A percentile compares a stretch with the other conserved stretches of the same genome.
Evolutionary conservation across 2,797 vertebrate genomes (phyloP).

Genomic region (Argentina silus): DNA sequence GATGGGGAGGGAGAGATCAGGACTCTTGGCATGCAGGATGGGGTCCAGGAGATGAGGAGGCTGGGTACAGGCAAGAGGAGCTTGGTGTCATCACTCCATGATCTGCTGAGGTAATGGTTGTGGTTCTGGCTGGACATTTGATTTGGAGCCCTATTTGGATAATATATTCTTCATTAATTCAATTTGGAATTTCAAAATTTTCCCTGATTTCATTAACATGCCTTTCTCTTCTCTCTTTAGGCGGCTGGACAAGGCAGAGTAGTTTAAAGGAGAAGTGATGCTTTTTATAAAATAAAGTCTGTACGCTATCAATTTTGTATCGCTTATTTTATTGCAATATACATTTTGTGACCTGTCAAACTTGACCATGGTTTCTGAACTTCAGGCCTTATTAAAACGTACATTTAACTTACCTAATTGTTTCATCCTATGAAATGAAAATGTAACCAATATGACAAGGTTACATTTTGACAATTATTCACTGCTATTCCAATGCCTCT

Average conservation of each 20-base stretch:
- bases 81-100: slow-evolving; percentile 49
- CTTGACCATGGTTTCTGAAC: no score
- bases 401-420: no score
- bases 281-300: background rate
- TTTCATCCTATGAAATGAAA: no score
- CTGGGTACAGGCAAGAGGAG: background rate
- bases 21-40: slow-evolving; percentile 1
- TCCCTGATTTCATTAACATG: background rate
- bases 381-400: no score
- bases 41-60: background rate
- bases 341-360: background rate
- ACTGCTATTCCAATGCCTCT: background rate
- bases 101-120: slow-evolving; percentile 56
- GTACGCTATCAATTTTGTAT: background rate
- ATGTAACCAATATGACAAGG: no score
- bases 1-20: background rate
- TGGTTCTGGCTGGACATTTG: background rate
- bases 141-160: background rate
- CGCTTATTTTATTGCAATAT: background rate
- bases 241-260: slow-evolving; percentile 55
- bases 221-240: slow-evolving; percentile 31
- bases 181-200: background rate
- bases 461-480: background rate
- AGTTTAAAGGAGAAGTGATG: background rate
- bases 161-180: no score